These are phyloP conservation scores for Catharus ustulatus DNA, from an alignment of 2,797 vertebrate genomes.

Conservation along the genomic window DNA sequence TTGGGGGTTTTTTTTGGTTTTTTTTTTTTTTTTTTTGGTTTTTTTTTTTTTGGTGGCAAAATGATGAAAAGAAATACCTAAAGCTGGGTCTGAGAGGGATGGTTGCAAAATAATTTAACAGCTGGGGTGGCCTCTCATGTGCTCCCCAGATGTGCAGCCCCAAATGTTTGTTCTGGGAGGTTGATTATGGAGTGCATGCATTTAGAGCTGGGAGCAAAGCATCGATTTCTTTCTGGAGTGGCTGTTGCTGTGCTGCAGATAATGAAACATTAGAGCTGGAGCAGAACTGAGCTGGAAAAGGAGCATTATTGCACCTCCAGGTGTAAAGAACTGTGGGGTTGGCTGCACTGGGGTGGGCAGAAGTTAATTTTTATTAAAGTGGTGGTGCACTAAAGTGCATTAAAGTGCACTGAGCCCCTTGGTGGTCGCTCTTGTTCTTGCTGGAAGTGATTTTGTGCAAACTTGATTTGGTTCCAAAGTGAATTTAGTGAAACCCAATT, in stretches of 20 bases:
- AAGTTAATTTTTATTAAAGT: neutral
- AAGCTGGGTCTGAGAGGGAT: neutral
- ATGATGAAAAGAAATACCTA: neutral
- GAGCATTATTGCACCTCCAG: neutral
- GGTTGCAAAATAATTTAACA: neutral
- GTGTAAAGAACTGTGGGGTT: neutral
- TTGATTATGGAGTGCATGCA: neutral
- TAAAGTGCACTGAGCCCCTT: neutral
- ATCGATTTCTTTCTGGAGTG: neutral
- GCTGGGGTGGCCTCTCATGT: slow-evolving; percentile 11
- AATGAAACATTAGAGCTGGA: neutral
- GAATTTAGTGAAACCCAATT: neutral
- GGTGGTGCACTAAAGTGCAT: neutral
- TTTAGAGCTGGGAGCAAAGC: slow-evolving; percentile 16
- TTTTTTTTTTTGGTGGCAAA: neutral
- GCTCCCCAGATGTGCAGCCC: slow-evolving; percentile 54
- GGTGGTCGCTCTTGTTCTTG: neutral
- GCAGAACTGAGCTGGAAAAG: neutral
- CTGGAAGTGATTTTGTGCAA: neutral
- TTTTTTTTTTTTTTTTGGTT: neutral
- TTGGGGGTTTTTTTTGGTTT: no score
- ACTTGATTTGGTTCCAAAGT: neutral
- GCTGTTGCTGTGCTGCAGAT: neutral
- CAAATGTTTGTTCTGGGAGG: neutral
- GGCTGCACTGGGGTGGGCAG: neutral